phyloP scores from a whole-genome alignment of 2,797 vertebrate species.

The Pseudochirops cupreus region DNA sequence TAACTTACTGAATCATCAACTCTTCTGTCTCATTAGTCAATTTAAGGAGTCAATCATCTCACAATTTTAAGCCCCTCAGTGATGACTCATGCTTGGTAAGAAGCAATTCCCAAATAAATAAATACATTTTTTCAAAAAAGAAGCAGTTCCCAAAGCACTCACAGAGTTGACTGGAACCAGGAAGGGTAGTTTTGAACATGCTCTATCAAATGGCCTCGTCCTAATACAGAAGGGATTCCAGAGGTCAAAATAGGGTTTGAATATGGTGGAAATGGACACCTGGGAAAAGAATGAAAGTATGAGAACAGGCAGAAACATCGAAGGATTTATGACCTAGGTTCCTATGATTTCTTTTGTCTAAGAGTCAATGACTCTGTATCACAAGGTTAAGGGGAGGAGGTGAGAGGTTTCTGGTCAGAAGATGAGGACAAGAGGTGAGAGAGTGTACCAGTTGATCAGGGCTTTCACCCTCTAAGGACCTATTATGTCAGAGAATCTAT shows the following conservation, averaged over 20 bases:
- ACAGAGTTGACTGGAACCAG: background rate
- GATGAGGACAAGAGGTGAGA: background rate
- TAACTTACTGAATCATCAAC: background rate
- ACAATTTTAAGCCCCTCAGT: background rate
- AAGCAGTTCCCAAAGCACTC: background rate
- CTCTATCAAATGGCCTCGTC: background rate
- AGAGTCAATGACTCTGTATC: background rate
- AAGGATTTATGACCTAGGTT: background rate
- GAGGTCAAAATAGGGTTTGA: background rate
- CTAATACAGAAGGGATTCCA: background rate
- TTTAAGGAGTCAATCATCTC: background rate
- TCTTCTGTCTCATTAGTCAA: background rate
- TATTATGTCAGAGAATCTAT: background rate
- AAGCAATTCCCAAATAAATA: background rate
- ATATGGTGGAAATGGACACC: background rate
- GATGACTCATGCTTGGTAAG: background rate
- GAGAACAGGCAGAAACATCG: background rate
- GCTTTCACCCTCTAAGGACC: background rate
- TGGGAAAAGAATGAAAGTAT: background rate
- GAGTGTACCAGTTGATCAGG: background rate
- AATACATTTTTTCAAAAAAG: no score
- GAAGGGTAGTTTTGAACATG: background rate
- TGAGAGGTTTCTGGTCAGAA: background rate
- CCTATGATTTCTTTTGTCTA: background rate
- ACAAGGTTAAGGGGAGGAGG: background rate